These are phyloP conservation scores for Drosophila equinoxialis DNA, from an alignment of 1,140 invertebrate species.

Conservation along the genomic window DNA sequence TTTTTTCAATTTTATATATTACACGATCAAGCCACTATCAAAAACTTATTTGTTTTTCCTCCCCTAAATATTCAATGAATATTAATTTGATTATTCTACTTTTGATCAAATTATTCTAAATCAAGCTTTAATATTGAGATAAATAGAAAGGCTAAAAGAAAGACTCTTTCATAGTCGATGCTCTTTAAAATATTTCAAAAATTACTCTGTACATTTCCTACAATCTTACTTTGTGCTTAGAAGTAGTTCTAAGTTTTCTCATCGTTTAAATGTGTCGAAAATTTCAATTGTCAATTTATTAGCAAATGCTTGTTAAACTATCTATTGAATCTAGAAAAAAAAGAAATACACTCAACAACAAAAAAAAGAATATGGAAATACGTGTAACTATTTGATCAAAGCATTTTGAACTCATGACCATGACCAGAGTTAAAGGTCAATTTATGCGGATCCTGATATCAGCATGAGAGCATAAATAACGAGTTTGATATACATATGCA, in stretches of 20 bases:
- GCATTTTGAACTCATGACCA: slow-evolving; percentile 5
- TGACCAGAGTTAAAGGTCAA: background rate
- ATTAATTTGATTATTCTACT: background rate
- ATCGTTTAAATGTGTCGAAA: background rate
- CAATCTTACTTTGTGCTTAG: background rate
- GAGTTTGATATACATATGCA: slow-evolving; percentile 9
- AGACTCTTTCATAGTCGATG: background rate
- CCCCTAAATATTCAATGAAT: background rate
- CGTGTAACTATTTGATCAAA: slow-evolving; percentile 1
- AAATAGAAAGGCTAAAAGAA: background rate
- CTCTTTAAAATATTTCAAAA: background rate
- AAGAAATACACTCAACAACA: too few relatives aligned
- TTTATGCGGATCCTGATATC: slow-evolving; percentile 10
- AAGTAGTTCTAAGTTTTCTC: background rate
- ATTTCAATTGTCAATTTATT: slow-evolving; percentile 1
- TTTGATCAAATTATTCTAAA: background rate
- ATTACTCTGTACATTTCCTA: background rate
- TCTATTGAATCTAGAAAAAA: background rate
- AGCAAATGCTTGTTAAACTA: background rate
- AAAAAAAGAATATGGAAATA: background rate
- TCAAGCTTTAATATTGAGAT: background rate
- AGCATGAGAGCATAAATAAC: background rate
- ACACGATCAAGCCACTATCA: background rate
- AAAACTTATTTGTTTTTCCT: background rate
- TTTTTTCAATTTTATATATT: background rate